Conservation (phyloP, 2,113 vertebrate species). For the Meriones unguiculatus region DNA sequence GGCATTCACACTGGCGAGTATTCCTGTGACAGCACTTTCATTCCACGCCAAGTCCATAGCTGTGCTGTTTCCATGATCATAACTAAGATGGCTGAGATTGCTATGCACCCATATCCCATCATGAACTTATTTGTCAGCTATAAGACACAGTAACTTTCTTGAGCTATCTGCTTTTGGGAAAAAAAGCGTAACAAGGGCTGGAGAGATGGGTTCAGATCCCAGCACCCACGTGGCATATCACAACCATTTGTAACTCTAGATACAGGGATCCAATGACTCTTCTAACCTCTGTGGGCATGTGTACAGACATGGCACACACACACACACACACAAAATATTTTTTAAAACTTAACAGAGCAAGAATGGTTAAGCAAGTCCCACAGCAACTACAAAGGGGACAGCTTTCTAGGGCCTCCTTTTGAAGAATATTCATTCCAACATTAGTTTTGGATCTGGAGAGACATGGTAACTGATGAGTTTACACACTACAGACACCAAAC, state of each 20-base stretch:
- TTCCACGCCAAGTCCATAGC: slow-evolving; percentile 40
- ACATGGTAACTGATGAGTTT: not conserved
- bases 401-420: not conserved
- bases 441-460: not conserved
- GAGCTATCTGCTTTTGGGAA: not conserved
- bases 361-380: slow-evolving; percentile 2
- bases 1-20: slow-evolving; percentile 27
- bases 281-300: not conserved
- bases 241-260: not conserved
- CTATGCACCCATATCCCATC: slow-evolving; percentile 21
- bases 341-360: slow-evolving; percentile 15
- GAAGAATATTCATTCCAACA: not conserved
- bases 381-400: not conserved
- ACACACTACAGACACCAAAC: not conserved
- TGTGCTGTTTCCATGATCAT: slow-evolving; percentile 22
- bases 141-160: slow-evolving; percentile 55
- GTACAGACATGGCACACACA: not conserved
- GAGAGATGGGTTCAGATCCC: not conserved
- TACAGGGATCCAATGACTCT: not conserved
- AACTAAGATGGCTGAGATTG: slow-evolving; percentile 38
- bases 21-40: slow-evolving; percentile 32
- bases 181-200: not conserved
- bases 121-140: slow-evolving; percentile 47
- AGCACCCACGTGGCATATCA: not conserved
- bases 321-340: not conserved